Conservation (phyloP, 2,113 vertebrate genomes). For the Pluvianellus socialis region DNA sequence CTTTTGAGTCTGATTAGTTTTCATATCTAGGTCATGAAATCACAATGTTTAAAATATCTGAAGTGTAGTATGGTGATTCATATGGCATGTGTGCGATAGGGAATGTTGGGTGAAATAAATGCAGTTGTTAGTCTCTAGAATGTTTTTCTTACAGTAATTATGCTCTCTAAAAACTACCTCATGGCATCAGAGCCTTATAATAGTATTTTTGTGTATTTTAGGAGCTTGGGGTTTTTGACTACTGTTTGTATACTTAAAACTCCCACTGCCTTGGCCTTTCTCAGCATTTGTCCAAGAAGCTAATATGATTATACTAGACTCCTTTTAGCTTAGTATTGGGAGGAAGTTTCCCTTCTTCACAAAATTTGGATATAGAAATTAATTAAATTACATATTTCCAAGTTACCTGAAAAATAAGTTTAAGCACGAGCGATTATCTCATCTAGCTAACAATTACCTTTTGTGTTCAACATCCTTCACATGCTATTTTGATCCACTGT, state of each 20-base stretch:
- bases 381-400: constrained; percentile 19
- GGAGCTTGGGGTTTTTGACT: background rate
- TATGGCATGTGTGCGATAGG: background rate
- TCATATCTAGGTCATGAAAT: background rate
- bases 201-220: constrained; percentile 28
- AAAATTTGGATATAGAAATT: constrained; percentile 39
- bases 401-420: constrained; percentile 55
- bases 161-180: constrained; percentile 8
- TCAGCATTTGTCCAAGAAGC: constrained; percentile 22
- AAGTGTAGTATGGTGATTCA: background rate
- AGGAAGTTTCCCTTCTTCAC: constrained; percentile 30
- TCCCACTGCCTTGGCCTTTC: background rate
- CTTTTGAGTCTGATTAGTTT: background rate
- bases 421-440: constrained; percentile 58
- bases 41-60: background rate
- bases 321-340: constrained; percentile 29
- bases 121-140: background rate
- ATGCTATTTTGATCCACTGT: constrained; percentile 69
- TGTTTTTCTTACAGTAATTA: background rate
- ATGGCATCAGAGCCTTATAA: background rate
- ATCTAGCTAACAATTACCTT: constrained; percentile 55
- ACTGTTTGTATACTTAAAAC: background rate
- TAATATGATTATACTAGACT: background rate
- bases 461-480: constrained; percentile 49
- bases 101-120: background rate